Evolutionary conservation across 2,797 vertebrate species (phyloP).

Genomic region (Smutsia gigantea): DNA sequence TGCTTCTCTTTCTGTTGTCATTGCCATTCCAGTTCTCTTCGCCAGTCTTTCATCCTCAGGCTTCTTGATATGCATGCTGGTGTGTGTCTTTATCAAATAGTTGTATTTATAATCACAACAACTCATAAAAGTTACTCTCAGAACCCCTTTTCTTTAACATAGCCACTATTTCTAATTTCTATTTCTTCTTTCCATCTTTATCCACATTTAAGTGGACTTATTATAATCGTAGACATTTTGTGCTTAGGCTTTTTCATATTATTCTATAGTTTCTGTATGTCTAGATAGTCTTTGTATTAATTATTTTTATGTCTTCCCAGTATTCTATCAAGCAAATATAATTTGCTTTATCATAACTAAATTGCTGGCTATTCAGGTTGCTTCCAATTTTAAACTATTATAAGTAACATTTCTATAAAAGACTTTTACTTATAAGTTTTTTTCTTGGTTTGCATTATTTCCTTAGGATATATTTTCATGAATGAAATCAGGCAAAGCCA

Average conservation of each 20-base stretch:
- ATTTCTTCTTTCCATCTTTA: constrained; percentile 14
- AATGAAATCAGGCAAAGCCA: constrained; percentile 71
- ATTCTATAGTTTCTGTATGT: constrained; percentile 51
- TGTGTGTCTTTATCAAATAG: not conserved
- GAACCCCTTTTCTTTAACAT: constrained; percentile 12
- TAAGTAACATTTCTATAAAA: constrained; percentile 52
- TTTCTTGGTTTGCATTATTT: constrained; percentile 72
- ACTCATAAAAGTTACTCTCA: constrained; percentile 1
- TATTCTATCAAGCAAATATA: constrained; percentile 68
- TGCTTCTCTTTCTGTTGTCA: not conserved
- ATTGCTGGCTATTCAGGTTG: constrained; percentile 59
- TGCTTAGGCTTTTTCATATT: constrained; percentile 36
- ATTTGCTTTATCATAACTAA: constrained; percentile 77
- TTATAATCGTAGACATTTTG: constrained; percentile 1
- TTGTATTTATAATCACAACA: not conserved
- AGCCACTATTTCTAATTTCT: constrained; percentile 13
- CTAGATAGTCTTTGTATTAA: constrained; percentile 59
- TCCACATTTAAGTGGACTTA: constrained; percentile 2
- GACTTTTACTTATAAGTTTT: constrained; percentile 45
- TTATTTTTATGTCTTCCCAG: constrained; percentile 60
- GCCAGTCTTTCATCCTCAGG: not conserved
- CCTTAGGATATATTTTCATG: constrained; percentile 76
- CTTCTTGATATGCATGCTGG: not conserved
- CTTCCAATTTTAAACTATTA: constrained; percentile 63
- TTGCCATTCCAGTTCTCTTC: not conserved